These are phyloP conservation scores for Notocelia uddmanniana DNA, from an alignment of 2,888 invertebrate genomes.

Conservation along the genomic window DNA sequence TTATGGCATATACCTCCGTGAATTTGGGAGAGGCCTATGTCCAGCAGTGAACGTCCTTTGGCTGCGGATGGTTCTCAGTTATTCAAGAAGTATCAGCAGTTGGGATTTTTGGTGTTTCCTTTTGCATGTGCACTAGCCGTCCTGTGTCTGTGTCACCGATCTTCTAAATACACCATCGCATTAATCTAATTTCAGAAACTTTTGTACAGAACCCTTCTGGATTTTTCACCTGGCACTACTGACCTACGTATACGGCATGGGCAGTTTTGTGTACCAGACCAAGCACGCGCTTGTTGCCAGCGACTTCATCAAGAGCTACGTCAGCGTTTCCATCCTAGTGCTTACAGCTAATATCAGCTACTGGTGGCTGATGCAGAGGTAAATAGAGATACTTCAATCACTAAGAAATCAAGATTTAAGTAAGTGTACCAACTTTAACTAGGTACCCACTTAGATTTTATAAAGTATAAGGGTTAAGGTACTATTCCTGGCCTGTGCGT, in stretches of 20 bases:
- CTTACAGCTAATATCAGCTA: conserved; percentile 64
- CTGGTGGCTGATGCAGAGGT: conserved; percentile 72
- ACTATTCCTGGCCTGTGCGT: no score
- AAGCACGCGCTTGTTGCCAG: conserved; percentile 59
- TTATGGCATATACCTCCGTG: no score
- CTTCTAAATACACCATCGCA: not conserved
- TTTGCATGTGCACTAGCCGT: no score
- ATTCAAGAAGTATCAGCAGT: no score
- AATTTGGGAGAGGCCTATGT: no score
- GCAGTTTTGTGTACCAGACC: conserved; percentile 62
- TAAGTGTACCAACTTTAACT: no score
- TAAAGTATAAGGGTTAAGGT: no score
- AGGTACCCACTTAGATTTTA: no score
- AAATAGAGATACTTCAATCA: not conserved
- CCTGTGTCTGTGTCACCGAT: not conserved
- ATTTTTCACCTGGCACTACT: conserved; percentile 62
- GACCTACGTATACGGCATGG: conserved; percentile 67
- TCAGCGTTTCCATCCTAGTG: conserved; percentile 66
- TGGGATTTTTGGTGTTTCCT: no score
- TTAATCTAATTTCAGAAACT: not conserved
- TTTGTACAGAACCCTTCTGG: conserved; percentile 65
- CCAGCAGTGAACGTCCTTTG: no score
- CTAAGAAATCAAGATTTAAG: no score
- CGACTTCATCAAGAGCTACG: conserved; percentile 67
- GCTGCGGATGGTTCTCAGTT: no score